These are phyloP conservation scores for Diaprepes abbreviatus DNA, from an alignment of 2,888 invertebrate species.

Conservation along the genomic window DNA sequence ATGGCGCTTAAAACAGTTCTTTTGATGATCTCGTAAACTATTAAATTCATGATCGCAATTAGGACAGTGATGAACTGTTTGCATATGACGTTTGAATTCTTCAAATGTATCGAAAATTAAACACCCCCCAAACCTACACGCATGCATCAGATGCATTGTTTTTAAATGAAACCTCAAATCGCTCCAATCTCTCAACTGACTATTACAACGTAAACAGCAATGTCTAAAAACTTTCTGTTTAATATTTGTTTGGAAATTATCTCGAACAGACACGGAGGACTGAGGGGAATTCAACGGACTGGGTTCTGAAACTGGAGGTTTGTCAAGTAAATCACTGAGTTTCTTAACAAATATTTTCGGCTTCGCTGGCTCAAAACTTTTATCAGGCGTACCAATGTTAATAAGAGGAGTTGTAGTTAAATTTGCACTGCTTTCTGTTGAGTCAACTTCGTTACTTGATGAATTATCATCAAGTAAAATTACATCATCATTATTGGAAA, in stretches of 20 bases:
- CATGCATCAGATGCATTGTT: not conserved
- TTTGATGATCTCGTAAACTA: not conserved
- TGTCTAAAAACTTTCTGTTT: not conserved
- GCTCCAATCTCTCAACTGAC: not conserved
- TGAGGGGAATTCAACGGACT: too few species aligned
- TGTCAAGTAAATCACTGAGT: conserved; percentile 29
- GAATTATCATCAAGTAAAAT: conserved; percentile 26
- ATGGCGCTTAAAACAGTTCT: not conserved
- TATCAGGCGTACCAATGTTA: not conserved
- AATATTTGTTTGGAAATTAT: not conserved
- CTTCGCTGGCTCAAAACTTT: not conserved
- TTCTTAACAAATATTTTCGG: conserved; percentile 49
- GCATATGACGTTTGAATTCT: not conserved
- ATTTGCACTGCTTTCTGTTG: not conserved
- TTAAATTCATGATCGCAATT: not conserved
- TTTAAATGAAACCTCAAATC: conserved; percentile 5
- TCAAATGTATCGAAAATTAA: not conserved
- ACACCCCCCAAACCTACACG: not conserved
- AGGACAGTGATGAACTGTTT: not conserved
- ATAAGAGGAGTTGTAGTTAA: not conserved
- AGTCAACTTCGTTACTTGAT: not conserved
- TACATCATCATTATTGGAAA: not conserved
- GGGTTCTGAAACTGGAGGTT: not conserved
- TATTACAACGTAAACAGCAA: conserved; percentile 6
- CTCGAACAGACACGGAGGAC: too few species aligned